A percentile compares a stretch with the other conserved stretches of the same genome.
These are phyloP conservation scores for Perdita meconis DNA, from an alignment of 2,888 invertebrate species.

Conservation along the genomic window DNA sequence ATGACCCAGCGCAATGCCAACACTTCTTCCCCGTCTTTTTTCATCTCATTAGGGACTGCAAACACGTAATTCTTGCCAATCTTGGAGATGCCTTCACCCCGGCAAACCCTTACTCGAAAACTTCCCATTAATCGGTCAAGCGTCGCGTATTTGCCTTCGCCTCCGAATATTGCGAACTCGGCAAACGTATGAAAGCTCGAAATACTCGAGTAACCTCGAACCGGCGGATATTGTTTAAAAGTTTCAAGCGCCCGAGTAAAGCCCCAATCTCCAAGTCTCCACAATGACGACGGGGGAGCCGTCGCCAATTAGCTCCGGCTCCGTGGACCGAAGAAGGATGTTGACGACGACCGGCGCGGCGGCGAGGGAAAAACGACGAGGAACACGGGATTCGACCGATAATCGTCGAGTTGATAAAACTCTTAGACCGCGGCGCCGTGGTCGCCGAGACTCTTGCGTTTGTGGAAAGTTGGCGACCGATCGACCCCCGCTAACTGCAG, in stretches of 20 bases:
- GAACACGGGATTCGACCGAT: not conserved
- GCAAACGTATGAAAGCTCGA: not conserved
- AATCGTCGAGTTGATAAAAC: not conserved
- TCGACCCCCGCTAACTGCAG: slow-evolving; percentile 1
- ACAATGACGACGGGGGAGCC: too few species aligned
- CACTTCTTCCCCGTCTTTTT: too few species aligned
- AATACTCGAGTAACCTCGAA: not conserved
- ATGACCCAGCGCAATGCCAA: too few species aligned
- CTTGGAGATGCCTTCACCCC: not conserved
- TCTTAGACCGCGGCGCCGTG: not conserved
- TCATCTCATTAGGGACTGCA: too few species aligned
- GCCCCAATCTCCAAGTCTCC: not conserved
- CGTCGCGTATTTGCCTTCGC: slow-evolving; percentile 6
- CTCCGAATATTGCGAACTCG: not conserved
- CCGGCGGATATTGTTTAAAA: not conserved
- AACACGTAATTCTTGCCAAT: slow-evolving; percentile 8
- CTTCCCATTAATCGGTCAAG: slow-evolving; percentile 24
- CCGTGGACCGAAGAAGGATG: not conserved
- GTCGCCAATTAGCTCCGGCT: slow-evolving; percentile 10
- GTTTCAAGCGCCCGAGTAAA: not conserved
- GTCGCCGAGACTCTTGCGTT: not conserved
- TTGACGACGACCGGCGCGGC: slow-evolving; percentile 1
- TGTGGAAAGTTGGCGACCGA: too few species aligned
- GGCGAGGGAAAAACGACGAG: not conserved
- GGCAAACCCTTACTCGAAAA: slow-evolving; percentile 17